A percentile compares a stretch with the other conserved stretches of the same genome.
Conservation (phyloP, 2,113 vertebrate genomes). For the Melospiza melodia region DNA sequence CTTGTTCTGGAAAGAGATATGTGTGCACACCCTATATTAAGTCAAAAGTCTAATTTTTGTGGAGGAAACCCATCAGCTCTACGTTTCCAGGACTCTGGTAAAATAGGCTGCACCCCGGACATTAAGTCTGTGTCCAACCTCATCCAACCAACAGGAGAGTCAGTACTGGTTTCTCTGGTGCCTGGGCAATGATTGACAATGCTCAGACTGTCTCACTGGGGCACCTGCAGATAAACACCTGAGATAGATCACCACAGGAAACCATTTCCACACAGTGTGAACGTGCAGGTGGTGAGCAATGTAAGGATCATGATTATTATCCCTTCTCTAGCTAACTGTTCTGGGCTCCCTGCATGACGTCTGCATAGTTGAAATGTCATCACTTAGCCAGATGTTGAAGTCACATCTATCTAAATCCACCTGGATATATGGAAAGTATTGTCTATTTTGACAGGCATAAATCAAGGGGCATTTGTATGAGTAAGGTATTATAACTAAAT, state of each 20-base stretch:
- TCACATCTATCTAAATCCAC: conserved; percentile 43
- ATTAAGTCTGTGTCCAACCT: background rate
- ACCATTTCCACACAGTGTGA: conserved; percentile 47
- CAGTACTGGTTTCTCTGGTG: background rate
- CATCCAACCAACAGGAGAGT: background rate
- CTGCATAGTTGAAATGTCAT: conserved; percentile 57
- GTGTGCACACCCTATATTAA: background rate
- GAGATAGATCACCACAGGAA: conserved; percentile 66
- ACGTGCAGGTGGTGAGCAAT: conserved; percentile 43
- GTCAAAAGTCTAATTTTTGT: background rate
- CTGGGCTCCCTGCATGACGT: conserved; percentile 42
- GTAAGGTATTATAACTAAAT: conserved; percentile 68
- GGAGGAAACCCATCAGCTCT: background rate
- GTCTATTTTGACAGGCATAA: conserved; percentile 53
- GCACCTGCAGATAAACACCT: conserved; percentile 55
- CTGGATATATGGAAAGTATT: conserved; percentile 42
- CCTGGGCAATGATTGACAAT: conserved; percentile 32
- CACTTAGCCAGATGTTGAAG: conserved; percentile 72
- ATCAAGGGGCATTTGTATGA: conserved; percentile 63
- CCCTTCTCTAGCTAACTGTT: conserved; percentile 28
- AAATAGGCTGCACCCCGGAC: background rate
- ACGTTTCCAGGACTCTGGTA: background rate
- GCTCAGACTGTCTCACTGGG: conserved; percentile 10
- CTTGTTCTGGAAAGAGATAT: background rate
- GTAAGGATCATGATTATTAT: conserved; percentile 46